A percentile compares a stretch with the other conserved stretches of the same genome.
Conservation (phyloP, 2,113 vertebrate species). For the Lepisosteus osseus region DNA sequence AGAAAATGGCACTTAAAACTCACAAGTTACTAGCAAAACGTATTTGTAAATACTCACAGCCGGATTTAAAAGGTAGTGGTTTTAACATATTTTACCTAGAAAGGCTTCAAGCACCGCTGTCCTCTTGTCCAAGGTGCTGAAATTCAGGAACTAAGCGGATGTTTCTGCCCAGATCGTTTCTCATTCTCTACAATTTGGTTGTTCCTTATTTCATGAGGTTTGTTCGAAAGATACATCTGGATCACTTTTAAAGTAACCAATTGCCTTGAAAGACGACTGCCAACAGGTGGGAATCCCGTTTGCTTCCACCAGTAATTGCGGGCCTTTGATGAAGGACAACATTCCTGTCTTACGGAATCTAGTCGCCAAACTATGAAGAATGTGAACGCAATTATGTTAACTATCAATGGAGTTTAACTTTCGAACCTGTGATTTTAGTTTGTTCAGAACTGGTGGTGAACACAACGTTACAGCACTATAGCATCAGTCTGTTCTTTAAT, state of each 20-base stretch:
- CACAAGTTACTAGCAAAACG: background rate
- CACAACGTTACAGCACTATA: too few relatives aligned
- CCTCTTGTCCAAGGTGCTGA: slow-evolving; percentile 48
- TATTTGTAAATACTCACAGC: background rate
- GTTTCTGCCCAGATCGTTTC: background rate
- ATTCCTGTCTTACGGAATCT: background rate
- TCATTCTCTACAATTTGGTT: background rate
- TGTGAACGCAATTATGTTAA: too few relatives aligned
- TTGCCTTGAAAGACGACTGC: too few relatives aligned
- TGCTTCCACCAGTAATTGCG: background rate
- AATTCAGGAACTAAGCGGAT: slow-evolving; percentile 13
- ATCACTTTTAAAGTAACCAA: background rate
- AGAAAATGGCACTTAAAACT: slow-evolving; percentile 16
- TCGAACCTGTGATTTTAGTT: too few relatives aligned
- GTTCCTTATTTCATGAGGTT: background rate
- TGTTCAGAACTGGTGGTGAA: too few relatives aligned
- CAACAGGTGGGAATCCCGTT: too few relatives aligned
- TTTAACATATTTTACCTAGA: slow-evolving; percentile 7
- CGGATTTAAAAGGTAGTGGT: background rate
- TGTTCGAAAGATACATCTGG: background rate
- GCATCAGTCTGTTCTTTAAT: too few relatives aligned
- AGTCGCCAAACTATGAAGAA: too few relatives aligned
- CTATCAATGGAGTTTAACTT: too few relatives aligned
- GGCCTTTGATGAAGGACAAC: background rate
- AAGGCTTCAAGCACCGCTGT: slow-evolving; percentile 1